These are phyloP conservation scores for Panagrolaimus sp. DNA, from an alignment of 1,140 invertebrate species.

Conservation along the genomic window DNA sequence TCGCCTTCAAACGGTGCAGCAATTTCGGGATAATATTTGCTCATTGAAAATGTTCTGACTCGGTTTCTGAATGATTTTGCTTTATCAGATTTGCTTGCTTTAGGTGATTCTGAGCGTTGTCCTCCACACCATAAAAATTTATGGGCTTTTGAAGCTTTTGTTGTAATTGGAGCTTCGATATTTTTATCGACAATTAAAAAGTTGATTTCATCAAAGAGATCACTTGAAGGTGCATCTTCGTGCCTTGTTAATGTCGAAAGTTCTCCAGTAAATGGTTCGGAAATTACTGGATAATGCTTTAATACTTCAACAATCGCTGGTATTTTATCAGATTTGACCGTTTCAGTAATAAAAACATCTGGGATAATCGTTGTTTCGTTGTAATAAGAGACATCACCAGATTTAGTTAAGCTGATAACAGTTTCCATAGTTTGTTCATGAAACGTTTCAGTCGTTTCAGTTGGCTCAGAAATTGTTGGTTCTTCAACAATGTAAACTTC, in stretches of 20 bases:
- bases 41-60: not conserved
- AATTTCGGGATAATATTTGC: not conserved
- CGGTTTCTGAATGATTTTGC: not conserved
- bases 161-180: not conserved
- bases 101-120: not conserved
- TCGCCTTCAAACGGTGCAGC: conserved; percentile 27
- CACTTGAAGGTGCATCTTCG: not conserved
- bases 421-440: too few relatives aligned
- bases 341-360: too few relatives aligned
- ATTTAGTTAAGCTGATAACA: too few relatives aligned
- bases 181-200: not conserved
- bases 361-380: too few relatives aligned
- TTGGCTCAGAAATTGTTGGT: too few relatives aligned
- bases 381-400: too few relatives aligned
- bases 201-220: not conserved
- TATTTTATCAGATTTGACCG: too few relatives aligned
- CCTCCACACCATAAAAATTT: not conserved
- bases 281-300: not conserved
- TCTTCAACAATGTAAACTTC: too few relatives aligned
- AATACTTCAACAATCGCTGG: too few relatives aligned
- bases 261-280: not conserved
- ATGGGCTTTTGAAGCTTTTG: not conserved
- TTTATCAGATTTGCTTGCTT: not conserved
- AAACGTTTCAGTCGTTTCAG: too few relatives aligned
- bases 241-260: not conserved